Evolutionary conservation across 2,113 vertebrate species (phyloP).

Genomic region (Alces alces): DNA sequence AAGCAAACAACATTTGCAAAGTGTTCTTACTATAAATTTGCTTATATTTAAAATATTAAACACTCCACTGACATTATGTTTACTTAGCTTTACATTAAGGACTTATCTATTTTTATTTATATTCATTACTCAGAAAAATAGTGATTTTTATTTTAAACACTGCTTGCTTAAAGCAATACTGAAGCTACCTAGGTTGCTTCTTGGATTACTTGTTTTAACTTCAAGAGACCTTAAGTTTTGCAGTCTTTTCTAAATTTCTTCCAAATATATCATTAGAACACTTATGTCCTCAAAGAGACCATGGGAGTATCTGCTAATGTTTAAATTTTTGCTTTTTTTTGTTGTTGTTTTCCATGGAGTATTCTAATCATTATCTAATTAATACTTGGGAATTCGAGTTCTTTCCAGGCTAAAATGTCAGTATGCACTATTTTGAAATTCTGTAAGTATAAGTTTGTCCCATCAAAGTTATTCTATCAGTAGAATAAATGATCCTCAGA

Average conservation of each 20-base stretch:
- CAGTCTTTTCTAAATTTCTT: neutral
- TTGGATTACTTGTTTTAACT: neutral
- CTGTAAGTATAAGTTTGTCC: neutral
- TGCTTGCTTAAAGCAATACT: neutral
- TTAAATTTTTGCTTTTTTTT: neutral
- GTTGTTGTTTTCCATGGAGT: neutral
- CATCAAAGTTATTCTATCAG: neutral
- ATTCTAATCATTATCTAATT: neutral
- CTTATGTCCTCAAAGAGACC: neutral
- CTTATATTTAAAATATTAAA: constrained; percentile 20
- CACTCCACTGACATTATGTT: neutral
- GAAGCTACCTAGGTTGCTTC: neutral
- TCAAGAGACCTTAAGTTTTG: neutral
- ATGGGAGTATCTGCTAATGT: neutral
- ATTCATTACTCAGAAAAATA: neutral
- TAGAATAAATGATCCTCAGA: neutral
- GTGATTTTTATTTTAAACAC: neutral
- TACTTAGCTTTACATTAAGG: neutral
- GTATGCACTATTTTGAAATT: neutral
- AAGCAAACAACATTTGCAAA: neutral
- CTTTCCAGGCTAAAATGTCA: neutral
- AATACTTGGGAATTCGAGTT: neutral
- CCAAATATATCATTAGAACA: neutral
- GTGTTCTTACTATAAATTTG: neutral
- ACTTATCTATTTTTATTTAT: neutral